Base-by-base conservation (phyloP, 2,888 invertebrate genomes). In the Odiellus spinosus region DNA sequence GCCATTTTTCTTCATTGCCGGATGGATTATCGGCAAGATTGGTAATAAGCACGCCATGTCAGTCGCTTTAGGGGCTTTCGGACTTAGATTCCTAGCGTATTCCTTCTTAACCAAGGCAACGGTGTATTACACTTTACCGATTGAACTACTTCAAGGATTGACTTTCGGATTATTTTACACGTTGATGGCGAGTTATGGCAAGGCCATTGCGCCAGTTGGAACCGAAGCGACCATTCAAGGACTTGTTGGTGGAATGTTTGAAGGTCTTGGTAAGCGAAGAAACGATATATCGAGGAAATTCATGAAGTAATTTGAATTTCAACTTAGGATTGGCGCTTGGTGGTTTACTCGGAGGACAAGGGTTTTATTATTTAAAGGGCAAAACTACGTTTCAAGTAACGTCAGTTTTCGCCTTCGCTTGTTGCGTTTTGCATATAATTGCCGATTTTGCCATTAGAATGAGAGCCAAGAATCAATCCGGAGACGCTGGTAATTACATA, bases 101-200 rank as follows among this genome's bases (percentile, higher is more conserved):
- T 88, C 87, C 2, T 66, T 80, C 45, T 66, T 90, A 45, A 11
- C 70, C 1, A 78, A 86, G 65, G 78, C 85, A 0, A 88, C 88
- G 87, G 26, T 26, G 8, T 26, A 26, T 26, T 77, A 76, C 71
- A 77, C 82, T 41, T 69, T 93, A 49, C 79, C 85, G 0, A 76
- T 91, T 44, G 93, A 93, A 65, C 64, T 87, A 51, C 67, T 83
- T 8, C 87, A 91, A 65, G 88, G 91, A 1, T 68, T 90, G 18
- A 86, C 88, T 0, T 83, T 84, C 63, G 90, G 90, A 17, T 74
- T 88, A 62, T 83, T 83, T 59, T 88, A 87, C 61, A 76, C 55
- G 11, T 48, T 47, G 1, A 57, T 57, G 57, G 50, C 57, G 4
- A 47, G 48, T 2, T 53, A 51, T 47, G 53, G 50, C 10, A 48